Evolutionary conservation across 2,888 invertebrate genomes (phyloP), one percentile per base, ranked within the genome.

Genomic region (Eupsilia transversa): DNA sequence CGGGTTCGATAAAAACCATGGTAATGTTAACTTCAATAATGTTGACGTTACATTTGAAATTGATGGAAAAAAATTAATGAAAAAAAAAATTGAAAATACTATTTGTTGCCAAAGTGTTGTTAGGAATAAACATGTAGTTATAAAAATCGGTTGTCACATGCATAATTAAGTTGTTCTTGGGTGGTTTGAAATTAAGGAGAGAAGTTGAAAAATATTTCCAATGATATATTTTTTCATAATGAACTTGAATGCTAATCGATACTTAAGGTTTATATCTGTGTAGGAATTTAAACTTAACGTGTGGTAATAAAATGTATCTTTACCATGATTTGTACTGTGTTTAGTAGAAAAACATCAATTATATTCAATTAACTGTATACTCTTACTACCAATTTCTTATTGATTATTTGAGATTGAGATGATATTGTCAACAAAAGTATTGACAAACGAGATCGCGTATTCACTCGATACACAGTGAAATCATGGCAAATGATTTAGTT

Each of bases 61-160:
- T 92, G 91, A 93, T 89, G 93, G 92, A 91, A 90, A 91, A 92
- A 91, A 85, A 72, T 9, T 68, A 72, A 78, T 38, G 63, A 77
- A 80, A 89, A 85, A 84, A 89, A 91, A 92, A 91, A 89, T 84
- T 88, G 90, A 92, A 94, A 94, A 94, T 93, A 94, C 93, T 94
- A 94, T 95, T 96, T 96, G 96, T 96, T 96, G 96, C 96, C 96
- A 96, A 96, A 96, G 94, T 96, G 96, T 96, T 96, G 93, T 96
- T 96, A 96, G 95, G 93, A 92, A 94, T 96, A 92, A 93, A 94
- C 94, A 90, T 93, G 94, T 96, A 96, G 96, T 94, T 96, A 93
- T 95, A 94, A 94, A 93, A 94, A 94, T 95, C 94, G 96, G 95
- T 96, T 96, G 96, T 96, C 96, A 92, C 95, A 94, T 94, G 93